These are phyloP conservation scores for Patella ulyssiponensis DNA, from an alignment of 2,888 invertebrate species.

Conservation along the genomic window DNA sequence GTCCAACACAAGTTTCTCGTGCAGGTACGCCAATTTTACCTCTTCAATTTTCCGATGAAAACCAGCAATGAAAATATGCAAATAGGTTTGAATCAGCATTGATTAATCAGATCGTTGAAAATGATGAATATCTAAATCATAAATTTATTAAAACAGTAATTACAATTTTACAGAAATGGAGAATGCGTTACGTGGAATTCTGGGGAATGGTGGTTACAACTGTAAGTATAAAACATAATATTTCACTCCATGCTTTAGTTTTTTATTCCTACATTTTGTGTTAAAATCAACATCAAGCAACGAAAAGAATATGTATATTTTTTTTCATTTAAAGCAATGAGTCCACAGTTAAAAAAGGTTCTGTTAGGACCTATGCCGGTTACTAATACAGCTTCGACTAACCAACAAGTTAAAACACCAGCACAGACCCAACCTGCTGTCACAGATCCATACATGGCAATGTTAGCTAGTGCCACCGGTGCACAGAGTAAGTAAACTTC, in stretches of 20 bases:
- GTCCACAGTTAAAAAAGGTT: slow-evolving; percentile 1
- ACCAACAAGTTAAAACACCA: neutral
- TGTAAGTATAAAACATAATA: too few relatives aligned
- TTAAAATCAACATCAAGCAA: neutral
- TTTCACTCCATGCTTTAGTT: too few relatives aligned
- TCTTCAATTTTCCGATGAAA: neutral
- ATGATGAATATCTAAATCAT: too few relatives aligned
- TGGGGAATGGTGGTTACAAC: too few relatives aligned
- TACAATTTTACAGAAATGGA: too few relatives aligned
- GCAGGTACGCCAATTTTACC: neutral
- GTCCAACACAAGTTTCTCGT: neutral
- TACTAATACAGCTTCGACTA: neutral
- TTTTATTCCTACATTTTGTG: neutral
- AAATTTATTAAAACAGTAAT: too few relatives aligned
- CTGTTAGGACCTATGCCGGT: neutral
- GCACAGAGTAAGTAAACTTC: too few relatives aligned
- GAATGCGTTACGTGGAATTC: too few relatives aligned
- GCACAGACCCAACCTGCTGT: too few relatives aligned
- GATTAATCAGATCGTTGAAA: too few relatives aligned
- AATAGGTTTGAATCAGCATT: neutral
- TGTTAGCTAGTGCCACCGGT: too few relatives aligned
- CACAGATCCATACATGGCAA: too few relatives aligned
- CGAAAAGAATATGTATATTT: neutral
- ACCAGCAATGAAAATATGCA: neutral
- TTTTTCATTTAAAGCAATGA: neutral